phyloP scores from a whole-genome alignment of 2,113 vertebrate species.

The Callorhinus ursinus region DNA sequence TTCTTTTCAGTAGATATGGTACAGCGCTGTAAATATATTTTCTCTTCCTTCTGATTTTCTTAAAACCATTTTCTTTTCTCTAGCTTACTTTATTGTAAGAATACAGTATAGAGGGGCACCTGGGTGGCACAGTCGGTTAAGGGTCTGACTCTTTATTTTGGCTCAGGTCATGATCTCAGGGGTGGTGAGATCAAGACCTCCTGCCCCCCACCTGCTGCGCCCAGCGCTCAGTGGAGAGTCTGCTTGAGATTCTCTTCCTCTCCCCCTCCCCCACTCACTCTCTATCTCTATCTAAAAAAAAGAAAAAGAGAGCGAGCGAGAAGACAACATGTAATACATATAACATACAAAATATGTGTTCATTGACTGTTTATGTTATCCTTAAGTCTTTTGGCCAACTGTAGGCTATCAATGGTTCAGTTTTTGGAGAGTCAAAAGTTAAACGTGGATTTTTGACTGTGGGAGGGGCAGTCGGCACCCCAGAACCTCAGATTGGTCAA shows the following conservation, averaged over 20 bases:
- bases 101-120: neutral
- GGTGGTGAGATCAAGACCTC: neutral
- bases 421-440: neutral
- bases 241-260: neutral
- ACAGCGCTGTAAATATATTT: neutral
- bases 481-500: neutral
- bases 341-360: neutral
- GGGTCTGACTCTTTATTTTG: neutral
- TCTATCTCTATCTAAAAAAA: neutral
- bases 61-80: neutral
- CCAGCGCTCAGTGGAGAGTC: neutral
- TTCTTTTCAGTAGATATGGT: neutral
- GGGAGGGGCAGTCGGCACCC: neutral
- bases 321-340: neutral
- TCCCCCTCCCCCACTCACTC: neutral
- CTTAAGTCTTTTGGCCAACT: neutral
- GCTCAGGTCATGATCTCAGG: neutral
- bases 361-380: neutral
- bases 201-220: neutral
- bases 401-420: neutral
- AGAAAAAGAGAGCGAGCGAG: neutral
- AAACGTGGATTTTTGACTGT: neutral
- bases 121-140: neutral
- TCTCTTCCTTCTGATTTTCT: neutral
- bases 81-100: neutral